A percentile compares a stretch with the other conserved stretches of the same genome.
Evolutionary conservation across 1,140 invertebrate species (phyloP).

Genomic region (Battus philenor): DNA sequence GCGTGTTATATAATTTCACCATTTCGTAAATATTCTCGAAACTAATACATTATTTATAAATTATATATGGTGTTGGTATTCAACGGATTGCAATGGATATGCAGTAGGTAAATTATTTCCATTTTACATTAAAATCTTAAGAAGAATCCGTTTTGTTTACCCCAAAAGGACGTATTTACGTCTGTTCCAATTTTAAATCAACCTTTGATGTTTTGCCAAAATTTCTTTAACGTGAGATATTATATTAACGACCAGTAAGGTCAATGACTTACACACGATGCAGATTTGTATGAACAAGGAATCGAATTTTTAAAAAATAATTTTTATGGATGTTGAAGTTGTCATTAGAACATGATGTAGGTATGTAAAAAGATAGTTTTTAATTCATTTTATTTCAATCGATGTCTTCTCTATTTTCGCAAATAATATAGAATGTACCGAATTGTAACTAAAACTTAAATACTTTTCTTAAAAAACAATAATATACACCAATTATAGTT

Average conservation of each 20-base stretch:
- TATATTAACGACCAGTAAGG: not conserved
- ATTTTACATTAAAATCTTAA: not conserved
- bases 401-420: too few species aligned
- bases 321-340: not conserved
- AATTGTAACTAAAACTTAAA: too few species aligned
- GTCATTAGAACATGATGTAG: not conserved
- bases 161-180: conserved; percentile 14
- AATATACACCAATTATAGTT: not conserved
- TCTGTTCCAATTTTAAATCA: conserved; percentile 12
- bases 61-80: conserved; percentile 1
- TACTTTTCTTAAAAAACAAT: not conserved
- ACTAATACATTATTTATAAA: conserved; percentile 1
- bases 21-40: too few species aligned
- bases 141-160: conserved; percentile 3
- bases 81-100: not conserved
- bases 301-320: not conserved
- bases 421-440: not conserved
- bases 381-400: too few species aligned
- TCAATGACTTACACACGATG: conserved; percentile 8
- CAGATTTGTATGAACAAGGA: not conserved
- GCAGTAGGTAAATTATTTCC: not conserved
- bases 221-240: conserved; percentile 1
- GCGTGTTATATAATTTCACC: too few species aligned
- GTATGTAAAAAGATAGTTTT: too few species aligned
- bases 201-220: conserved; percentile 11